Base-by-base conservation (phyloP, 2,888 invertebrate species). In the Drosophila setosimentum region DNA sequence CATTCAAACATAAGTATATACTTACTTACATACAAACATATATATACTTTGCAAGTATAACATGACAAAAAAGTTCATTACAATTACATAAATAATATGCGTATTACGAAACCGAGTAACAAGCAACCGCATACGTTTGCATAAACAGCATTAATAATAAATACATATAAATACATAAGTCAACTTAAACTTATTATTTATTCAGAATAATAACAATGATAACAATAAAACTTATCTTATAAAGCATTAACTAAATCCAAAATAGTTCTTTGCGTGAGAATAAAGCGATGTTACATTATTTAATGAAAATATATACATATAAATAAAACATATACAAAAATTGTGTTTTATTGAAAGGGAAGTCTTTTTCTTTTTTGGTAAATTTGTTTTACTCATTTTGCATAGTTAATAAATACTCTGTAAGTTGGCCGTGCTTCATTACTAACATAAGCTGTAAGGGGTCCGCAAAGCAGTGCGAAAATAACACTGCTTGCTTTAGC, bases 221-320 rank as follows among this genome's bases (percentile, higher is more conserved):
- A 83, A 84, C 89, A 84, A 87, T 76, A 73, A 91, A 84, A 82
- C 76, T 77, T 76, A 87, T 80, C 77, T 78, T 76, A 78, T 68
- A 82, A 82, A 68, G 76, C 73, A 83, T 86, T 90, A 89, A 87
- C 80, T 83, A 82, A 83, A 81, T 80, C 80, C 88, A 74, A 84
- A 86, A 92, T 92, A 92, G 93, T 93, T 93, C 93, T 93, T 93
- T 93, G 93, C 93, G 93, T 93, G 91, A 92, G 91, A 92, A 91
- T 92, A 91, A 93, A 92, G 92, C 91, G 92, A 92, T 92, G 92
- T 92, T 92, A 93, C 91, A 93, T 92, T 92, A 93, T 93, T 92
- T 92, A 92, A 92, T 91, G 87, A 92, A 91, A 91, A 92, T 90
- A 92, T 92, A 92, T 91, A 91, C 84, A 84, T 87, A 91, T 91